Base-by-base conservation (phyloP, 2,888 invertebrate species). In the Ochropacha duplaris region DNA sequence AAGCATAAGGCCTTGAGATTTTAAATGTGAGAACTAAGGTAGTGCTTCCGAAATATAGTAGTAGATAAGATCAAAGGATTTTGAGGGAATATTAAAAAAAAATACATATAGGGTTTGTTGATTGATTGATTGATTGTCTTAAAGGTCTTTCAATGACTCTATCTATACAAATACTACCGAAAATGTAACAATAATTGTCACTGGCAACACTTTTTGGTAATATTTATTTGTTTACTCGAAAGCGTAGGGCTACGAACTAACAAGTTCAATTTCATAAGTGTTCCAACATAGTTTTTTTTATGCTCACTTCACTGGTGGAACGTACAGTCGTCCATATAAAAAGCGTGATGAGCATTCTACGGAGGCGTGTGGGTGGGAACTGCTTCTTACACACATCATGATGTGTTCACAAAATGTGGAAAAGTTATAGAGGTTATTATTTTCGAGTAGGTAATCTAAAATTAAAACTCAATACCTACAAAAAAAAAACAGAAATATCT, bases 191-290 rank as follows among this genome's bases (percentile, higher is more conserved):
- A 36, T 56, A 55, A 49, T 55, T 56, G 54, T 28, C 26, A 28
- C 22, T 28, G 16, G 44, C 52, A 24, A 26, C 26, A 31, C 39
- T 36, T 19, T 50, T 28, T 22, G 22, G 50, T 56, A 51, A 36
- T 51, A n/a, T 26, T 44, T 36, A 28, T 34, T n/a, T 49, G 31
- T 49, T 54, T 28, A 39, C 50, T 39, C 39, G 56, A 54, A 56
- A 56, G 54, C 56, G 28, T 28, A 28, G 6, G 9, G 54, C 54
- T 54, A 26, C 54, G 34, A 56, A 56, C 52, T 56, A 54, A 56
- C 54, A 50, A 59, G 56, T 59, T 56, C 59, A 59, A 59, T 59
- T 59, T 44, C 59, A 59, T 59, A 59, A 59, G 59, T 59, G 59
- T 54, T 50, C 54, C 36, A 44, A 19, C 28, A 19, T 54, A 50